phyloP scores from a whole-genome alignment of 2,113 vertebrate species.

The Pheucticus melanocephalus region DNA sequence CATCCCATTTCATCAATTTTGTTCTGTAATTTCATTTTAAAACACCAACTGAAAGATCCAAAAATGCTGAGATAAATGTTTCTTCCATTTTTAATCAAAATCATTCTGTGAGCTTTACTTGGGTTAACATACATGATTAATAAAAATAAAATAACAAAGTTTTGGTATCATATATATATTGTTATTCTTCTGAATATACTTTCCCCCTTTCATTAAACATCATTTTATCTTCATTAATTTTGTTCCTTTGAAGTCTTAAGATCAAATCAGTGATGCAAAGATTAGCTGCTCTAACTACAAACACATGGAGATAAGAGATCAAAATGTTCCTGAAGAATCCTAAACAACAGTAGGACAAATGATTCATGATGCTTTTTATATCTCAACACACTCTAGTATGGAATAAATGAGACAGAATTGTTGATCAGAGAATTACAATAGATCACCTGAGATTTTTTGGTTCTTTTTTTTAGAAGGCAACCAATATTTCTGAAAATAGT shows the following conservation, averaged over 20 bases:
- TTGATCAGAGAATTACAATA: neutral
- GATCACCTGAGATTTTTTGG: neutral
- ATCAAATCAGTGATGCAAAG: neutral
- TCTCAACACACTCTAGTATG: neutral
- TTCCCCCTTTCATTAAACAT: accelerated
- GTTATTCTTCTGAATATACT: neutral
- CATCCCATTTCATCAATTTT: neutral
- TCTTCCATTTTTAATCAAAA: neutral
- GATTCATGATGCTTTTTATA: neutral
- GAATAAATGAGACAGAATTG: neutral
- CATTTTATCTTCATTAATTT: neutral
- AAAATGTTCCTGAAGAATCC: neutral
- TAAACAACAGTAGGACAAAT: neutral
- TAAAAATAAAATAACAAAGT: neutral
- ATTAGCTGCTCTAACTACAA: neutral
- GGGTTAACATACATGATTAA: neutral
- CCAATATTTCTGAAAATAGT: neutral
- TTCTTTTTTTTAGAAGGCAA: neutral
- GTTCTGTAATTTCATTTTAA: neutral
- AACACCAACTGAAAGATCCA: neutral
- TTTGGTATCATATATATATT: neutral
- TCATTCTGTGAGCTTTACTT: neutral
- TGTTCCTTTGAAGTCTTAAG: neutral
- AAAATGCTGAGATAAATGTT: neutral
- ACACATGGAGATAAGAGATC: neutral